Percentiles rank a stretch among this genome's conserved stretches.
phyloP scores from a whole-genome alignment of 2,888 invertebrate genomes.

The Brenthis ino region DNA sequence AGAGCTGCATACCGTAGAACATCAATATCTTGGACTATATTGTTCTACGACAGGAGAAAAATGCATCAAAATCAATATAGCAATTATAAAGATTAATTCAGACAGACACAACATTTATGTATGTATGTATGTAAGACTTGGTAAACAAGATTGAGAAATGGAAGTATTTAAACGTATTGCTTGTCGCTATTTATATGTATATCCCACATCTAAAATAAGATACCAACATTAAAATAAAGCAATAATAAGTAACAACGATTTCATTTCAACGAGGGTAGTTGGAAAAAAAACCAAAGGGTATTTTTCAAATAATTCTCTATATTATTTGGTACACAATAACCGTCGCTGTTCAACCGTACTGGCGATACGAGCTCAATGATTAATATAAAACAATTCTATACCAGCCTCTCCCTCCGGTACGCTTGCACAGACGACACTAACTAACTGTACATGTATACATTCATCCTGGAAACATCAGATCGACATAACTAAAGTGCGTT shows the following conservation, averaged over 20 bases:
- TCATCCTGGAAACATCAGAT: conserved; percentile 52
- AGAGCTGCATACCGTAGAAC: no score
- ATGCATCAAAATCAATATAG: no score
- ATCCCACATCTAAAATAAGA: no score
- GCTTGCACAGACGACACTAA: conserved; percentile 64
- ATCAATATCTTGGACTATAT: no score
- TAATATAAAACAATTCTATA: conserved; percentile 24
- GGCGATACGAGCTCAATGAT: conserved; percentile 44
- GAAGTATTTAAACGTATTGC: no score
- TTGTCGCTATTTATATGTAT: no score
- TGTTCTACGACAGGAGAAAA: no score
- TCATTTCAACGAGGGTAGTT: background rate
- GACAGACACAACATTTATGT: no score
- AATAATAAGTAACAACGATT: background rate
- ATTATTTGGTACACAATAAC: conserved; percentile 75
- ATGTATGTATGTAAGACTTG: no score
- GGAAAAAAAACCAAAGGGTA: conserved; percentile 46
- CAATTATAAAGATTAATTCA: no score
- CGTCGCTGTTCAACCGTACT: conserved; percentile 68
- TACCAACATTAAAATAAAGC: no score
- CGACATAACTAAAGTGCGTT: conserved; percentile 39
- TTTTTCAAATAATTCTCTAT: conserved; percentile 64
- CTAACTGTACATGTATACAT: conserved; percentile 55
- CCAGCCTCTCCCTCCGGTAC: conserved; percentile 51
- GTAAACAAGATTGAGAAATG: no score